Base-by-base conservation (phyloP, 2,113 vertebrate species). In the Urocolius indicus region DNA sequence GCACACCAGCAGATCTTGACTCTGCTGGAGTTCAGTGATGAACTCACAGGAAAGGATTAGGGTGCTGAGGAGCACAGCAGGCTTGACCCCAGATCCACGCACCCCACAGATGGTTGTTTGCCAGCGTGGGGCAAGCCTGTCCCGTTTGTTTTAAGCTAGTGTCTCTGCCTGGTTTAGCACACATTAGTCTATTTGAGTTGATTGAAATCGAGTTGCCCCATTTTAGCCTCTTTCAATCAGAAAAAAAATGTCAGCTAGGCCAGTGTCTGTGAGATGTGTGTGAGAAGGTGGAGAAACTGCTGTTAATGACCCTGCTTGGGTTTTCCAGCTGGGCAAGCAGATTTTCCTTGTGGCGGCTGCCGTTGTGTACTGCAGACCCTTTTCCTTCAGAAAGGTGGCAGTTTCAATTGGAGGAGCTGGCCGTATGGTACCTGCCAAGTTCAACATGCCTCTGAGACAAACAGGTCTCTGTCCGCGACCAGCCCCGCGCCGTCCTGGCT, bases 331-430 rank as follows among this genome's bases (percentile, higher is more conserved):
- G 0, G 24, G 66, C 30, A 43, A 83, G 71, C 36, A 80, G 79
- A 55, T 89, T 91, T 95, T 81, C 85, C 80, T 62, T 41, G 77
- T 27, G 57, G 29, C 3, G 1, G 86, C 86, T 77, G 78, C 68
- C 0, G 0, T 43, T 41, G 73, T 36, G 23, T 19, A 63, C 83
- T 68, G 78, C 80, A 48, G 91, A 73, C 59, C 77, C 54, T 63
- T 77, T 95, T 96, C 51, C 91, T 94, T 88, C 9, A 1, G 90
- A 94, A 98, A 97, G 95, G 96, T 91, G 90, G 97, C 62, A 30
- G 95, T 94, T 97, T 95, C 83, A 90, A 91, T 71, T 97, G 96
- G 97, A 98, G 96, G 97, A 98, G 90, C 54, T 77, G 90, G 93
- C 80, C 13, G 3, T 6, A 45, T 1, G 0, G 43, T 65, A 97